Conservation (phyloP, 2,888 invertebrate species). For the Parochlus steinenii region DNA sequence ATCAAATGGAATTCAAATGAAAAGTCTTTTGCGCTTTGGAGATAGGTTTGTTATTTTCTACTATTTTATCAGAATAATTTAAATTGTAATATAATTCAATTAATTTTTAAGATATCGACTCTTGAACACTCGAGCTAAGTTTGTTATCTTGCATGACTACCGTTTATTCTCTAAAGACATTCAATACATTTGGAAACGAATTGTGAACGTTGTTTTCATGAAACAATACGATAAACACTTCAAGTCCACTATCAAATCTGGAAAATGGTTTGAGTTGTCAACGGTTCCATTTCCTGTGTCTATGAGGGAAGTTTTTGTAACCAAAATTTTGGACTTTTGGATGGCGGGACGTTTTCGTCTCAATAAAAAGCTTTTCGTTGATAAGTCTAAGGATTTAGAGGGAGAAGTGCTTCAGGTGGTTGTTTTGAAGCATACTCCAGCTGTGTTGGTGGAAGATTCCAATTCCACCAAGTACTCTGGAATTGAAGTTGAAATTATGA, state of each 20-base stretch:
- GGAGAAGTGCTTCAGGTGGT: constrained; percentile 43
- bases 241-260: constrained; percentile 14
- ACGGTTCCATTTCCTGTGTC: constrained; percentile 60
- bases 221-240: constrained; percentile 15
- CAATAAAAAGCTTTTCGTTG: constrained; percentile 33
- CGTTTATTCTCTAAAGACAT: constrained; percentile 46
- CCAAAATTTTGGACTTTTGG: constrained; percentile 19
- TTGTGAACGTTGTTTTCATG: constrained; percentile 58
- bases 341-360: background rate
- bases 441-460: constrained; percentile 30
- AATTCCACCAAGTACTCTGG: constrained; percentile 32
- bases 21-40: constrained; percentile 48
- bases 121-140: constrained; percentile 52
- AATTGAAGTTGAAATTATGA: constrained; percentile 52
- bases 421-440: constrained; percentile 51
- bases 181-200: constrained; percentile 58
- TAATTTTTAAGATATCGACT: constrained; percentile 44
- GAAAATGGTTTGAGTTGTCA: constrained; percentile 39
- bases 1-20: constrained; percentile 51
- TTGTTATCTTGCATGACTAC: constrained; percentile 50
- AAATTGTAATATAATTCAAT: background rate
- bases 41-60: constrained; percentile 36
- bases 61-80: background rate
- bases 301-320: constrained; percentile 25
- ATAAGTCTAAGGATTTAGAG: constrained; percentile 41